Percentiles rank a stretch among this genome's conserved stretches.
Conservation (phyloP, 2,113 vertebrate species). For the Catharus minimus region DNA sequence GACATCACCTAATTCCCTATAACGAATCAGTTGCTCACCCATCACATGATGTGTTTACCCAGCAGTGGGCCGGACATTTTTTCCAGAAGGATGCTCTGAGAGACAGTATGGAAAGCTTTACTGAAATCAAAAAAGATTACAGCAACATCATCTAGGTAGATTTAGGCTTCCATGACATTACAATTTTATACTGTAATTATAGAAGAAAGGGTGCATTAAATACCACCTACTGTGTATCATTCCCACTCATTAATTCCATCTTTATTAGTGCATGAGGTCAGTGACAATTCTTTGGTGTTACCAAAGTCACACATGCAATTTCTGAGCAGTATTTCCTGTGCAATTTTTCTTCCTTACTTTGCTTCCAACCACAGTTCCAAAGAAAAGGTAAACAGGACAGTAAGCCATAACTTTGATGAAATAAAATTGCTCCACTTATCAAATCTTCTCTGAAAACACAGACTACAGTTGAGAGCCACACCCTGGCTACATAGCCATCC, state of each 20-base stretch:
- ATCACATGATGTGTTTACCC: neutral
- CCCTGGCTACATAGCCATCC: neutral
- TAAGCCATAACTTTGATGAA: neutral
- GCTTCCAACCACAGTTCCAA: neutral
- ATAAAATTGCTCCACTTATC: neutral
- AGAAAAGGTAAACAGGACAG: neutral
- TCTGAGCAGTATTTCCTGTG: neutral
- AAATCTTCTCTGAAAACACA: neutral
- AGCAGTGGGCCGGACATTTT: neutral
- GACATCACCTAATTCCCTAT: neutral
- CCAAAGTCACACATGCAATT: neutral
- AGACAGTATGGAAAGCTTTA: neutral
- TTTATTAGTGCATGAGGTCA: fast-evolving
- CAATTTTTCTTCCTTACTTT: neutral
- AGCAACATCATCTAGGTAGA: neutral
- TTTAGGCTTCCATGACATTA: neutral
- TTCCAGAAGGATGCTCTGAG: neutral
- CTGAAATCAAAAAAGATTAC: neutral
- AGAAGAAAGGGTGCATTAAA: neutral
- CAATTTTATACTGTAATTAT: neutral
- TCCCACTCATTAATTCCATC: neutral
- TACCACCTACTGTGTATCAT: neutral
- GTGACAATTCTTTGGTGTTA: neutral
- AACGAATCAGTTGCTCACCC: neutral
- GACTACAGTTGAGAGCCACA: neutral